These are phyloP conservation scores for Ditula angustiorana DNA, from an alignment of 2,888 invertebrate species.

Conservation along the genomic window DNA sequence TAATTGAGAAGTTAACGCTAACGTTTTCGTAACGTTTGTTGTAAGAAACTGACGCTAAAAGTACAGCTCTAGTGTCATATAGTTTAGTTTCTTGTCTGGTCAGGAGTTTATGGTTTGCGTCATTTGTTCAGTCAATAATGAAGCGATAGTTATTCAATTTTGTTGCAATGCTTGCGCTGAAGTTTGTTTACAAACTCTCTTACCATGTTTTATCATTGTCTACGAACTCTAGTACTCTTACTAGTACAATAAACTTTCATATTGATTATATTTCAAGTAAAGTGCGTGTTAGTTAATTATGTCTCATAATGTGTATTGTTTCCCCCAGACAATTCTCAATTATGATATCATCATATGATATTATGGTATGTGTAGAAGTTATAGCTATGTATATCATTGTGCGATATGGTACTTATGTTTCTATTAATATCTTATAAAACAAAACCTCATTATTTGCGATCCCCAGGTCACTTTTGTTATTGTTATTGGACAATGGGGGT, in stretches of 20 bases:
- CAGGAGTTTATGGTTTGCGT: too few species aligned
- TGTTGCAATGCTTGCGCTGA: too few species aligned
- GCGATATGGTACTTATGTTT: constrained; percentile 7
- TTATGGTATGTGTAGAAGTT: constrained; percentile 17
- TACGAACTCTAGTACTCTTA: too few species aligned
- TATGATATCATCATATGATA: constrained; percentile 3
- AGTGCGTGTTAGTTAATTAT: background rate
- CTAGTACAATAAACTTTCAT: background rate
- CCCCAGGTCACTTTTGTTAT: constrained; percentile 30
- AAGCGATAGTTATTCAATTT: too few species aligned
- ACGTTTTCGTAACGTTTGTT: too few species aligned
- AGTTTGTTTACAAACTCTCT: too few species aligned
- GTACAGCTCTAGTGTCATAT: too few species aligned
- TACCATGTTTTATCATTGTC: too few species aligned
- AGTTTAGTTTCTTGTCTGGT: too few species aligned
- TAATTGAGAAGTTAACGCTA: too few species aligned
- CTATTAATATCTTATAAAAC: constrained; percentile 18
- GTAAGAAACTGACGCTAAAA: too few species aligned
- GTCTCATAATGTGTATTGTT: background rate
- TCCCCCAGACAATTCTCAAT: background rate
- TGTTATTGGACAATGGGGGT: constrained; percentile 36
- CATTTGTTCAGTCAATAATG: background rate
- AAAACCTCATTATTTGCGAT: constrained; percentile 28
- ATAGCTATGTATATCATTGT: constrained; percentile 6
- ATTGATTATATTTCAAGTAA: background rate